A percentile compares a stretch with the other conserved stretches of the same genome.
phyloP scores from a whole-genome alignment of 2,888 invertebrate genomes.

The Andrena camellia region DNA sequence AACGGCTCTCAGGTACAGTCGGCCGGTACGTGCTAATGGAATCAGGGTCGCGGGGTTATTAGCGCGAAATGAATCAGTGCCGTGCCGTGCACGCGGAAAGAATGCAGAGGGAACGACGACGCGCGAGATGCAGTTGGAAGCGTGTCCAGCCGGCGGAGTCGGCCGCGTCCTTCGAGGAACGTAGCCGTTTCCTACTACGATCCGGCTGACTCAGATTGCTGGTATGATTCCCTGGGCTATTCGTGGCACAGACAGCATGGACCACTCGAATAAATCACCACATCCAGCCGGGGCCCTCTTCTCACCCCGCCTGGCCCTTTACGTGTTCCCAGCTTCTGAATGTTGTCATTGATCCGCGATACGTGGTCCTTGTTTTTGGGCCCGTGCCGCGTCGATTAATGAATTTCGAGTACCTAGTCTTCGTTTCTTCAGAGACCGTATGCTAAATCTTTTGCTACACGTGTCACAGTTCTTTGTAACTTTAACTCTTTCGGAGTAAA shows the following conservation, averaged over 20 bases:
- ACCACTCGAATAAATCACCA: slow-evolving; percentile 69
- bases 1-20: slow-evolving; percentile 7
- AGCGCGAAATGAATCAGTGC: slow-evolving; percentile 77
- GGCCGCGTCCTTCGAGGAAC: slow-evolving; percentile 74
- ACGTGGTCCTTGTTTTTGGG: neutral
- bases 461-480: too few relatives aligned
- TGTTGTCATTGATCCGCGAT: slow-evolving; percentile 31
- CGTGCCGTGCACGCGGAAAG: slow-evolving; percentile 64
- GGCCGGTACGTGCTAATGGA: slow-evolving; percentile 36
- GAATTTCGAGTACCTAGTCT: neutral
- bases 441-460: too few relatives aligned
- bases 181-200: slow-evolving; percentile 76
- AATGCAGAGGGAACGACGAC: slow-evolving; percentile 48
- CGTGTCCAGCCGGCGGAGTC: neutral
- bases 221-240: slow-evolving; percentile 78
- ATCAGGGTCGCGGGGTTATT: slow-evolving; percentile 75
- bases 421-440: neutral
- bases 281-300: slow-evolving; percentile 26
- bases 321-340: slow-evolving; percentile 31
- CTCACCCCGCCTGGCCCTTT: neutral
- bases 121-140: slow-evolving; percentile 8
- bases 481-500: too few relatives aligned
- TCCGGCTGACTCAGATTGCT: slow-evolving; percentile 74
- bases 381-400: neutral
- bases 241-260: slow-evolving; percentile 75